These are phyloP conservation scores for Labeo catla DNA, from an alignment of 2,113 vertebrate species.

Conservation along the genomic window DNA sequence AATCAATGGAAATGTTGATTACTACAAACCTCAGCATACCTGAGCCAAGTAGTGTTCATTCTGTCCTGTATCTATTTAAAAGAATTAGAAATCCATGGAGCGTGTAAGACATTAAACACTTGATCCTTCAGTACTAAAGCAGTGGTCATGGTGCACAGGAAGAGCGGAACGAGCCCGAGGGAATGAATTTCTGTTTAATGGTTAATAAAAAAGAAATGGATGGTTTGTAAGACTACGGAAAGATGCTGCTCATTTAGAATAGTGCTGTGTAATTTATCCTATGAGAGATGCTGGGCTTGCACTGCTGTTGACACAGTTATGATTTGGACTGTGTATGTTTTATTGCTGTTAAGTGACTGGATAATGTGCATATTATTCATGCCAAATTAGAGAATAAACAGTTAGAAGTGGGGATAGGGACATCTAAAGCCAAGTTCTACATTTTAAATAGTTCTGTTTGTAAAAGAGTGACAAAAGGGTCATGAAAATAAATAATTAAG, in stretches of 20 bases:
- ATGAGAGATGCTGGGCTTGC: conserved; percentile 28
- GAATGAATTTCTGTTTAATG: conserved; percentile 1
- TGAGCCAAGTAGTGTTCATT: conserved; percentile 5
- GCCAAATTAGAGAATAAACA: conserved; percentile 21
- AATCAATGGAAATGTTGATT: conserved; percentile 36
- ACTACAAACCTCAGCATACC: conserved; percentile 25
- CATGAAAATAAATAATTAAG: not conserved
- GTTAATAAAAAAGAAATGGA: conserved; percentile 20
- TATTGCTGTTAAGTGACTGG: conserved; percentile 12
- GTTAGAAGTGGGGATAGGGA: not conserved
- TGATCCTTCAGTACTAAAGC: conserved; percentile 30
- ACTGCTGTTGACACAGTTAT: conserved; percentile 25
- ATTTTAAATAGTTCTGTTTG: not conserved
- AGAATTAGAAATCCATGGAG: conserved; percentile 12
- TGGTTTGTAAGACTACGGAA: conserved; percentile 5
- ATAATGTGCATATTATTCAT: conserved; percentile 1
- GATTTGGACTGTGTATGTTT: conserved; percentile 10
- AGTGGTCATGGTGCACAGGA: not conserved
- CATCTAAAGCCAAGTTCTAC: not conserved
- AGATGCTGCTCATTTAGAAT: not conserved
- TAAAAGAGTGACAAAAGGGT: not conserved
- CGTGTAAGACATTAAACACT: not conserved
- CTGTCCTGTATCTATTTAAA: conserved; percentile 12
- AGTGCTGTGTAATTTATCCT: conserved; percentile 4
- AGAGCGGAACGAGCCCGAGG: not conserved